A percentile compares a stretch with the other conserved stretches of the same genome.
Conservation (phyloP, 1,140 invertebrate species). For the Drosophila santomea region DNA sequence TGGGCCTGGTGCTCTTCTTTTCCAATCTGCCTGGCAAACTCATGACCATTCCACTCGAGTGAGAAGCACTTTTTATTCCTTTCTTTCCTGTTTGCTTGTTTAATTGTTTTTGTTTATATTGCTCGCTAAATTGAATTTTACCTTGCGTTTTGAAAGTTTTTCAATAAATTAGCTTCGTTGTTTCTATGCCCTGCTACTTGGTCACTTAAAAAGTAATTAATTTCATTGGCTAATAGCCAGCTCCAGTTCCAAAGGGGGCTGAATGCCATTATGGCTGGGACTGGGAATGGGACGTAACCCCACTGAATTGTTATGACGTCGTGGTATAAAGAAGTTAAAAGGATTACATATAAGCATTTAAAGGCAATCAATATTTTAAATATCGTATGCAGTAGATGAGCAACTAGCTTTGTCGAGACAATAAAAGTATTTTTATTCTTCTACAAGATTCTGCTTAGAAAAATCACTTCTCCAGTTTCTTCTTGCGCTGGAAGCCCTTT, state of each 20-base stretch:
- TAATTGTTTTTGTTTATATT: not conserved
- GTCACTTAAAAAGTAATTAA: slow-evolving; percentile 49
- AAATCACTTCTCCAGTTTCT: not conserved
- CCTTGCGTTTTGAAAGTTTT: slow-evolving; percentile 26
- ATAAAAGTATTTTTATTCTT: no score
- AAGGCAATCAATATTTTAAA: not conserved
- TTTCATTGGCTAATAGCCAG: slow-evolving; percentile 46
- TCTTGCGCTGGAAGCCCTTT: slow-evolving; percentile 16
- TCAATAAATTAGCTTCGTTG: slow-evolving; percentile 35
- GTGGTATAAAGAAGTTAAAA: not conserved
- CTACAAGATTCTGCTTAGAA: not conserved
- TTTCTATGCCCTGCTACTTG: not conserved
- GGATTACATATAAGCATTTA: not conserved
- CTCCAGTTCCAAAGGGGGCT: slow-evolving; percentile 6
- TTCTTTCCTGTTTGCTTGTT: slow-evolving; percentile 1
- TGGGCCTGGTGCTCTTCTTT: slow-evolving; percentile 51
- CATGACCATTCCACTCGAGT: slow-evolving; percentile 43
- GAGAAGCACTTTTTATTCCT: slow-evolving; percentile 4
- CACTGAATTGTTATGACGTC: not conserved
- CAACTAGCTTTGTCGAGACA: no score
- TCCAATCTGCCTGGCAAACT: slow-evolving; percentile 47
- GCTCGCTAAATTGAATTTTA: slow-evolving; percentile 26
- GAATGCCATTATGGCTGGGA: slow-evolving; percentile 12
- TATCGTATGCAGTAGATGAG: no score
- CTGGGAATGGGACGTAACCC: not conserved